Evolutionary conservation across 2,797 vertebrate species (phyloP).

Genomic region (Hipposideros larvatus): DNA sequence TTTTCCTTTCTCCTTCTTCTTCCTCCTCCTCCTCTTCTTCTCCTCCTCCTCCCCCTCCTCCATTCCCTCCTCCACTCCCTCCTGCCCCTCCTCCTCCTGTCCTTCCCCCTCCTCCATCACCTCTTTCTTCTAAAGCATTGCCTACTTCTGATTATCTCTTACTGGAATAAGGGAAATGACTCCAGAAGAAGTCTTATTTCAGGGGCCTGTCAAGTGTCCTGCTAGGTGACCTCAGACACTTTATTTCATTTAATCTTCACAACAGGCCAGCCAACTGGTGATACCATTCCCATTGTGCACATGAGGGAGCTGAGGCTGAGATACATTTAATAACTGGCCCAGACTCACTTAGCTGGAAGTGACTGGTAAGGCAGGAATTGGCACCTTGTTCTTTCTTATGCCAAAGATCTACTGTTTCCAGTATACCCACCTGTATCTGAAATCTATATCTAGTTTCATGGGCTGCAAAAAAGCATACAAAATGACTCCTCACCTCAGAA

Average conservation of each 20-base stretch:
- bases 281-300: not conserved
- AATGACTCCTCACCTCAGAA: not conserved
- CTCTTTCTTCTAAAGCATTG: not conserved
- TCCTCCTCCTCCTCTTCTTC: rapidly evolving
- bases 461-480: not conserved
- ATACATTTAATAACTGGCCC: not conserved
- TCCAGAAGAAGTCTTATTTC: not conserved
- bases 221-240: not conserved
- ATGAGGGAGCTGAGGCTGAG: not conserved
- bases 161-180: not conserved
- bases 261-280: not conserved
- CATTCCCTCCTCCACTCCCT: no score
- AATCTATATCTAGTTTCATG: not conserved
- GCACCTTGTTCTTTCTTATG: not conserved
- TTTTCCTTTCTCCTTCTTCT: rapidly evolving
- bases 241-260: not conserved
- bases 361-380: not conserved
- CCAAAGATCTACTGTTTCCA: not conserved
- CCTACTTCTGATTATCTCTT: not conserved
- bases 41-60: no score
- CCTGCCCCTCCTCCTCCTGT: not conserved
- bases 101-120: no score
- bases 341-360: not conserved
- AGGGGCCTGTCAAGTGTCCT: not conserved
- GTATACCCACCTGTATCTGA: not conserved